phyloP scores from a whole-genome alignment of 2,888 invertebrate species.

The Eupithecia centaureata region DNA sequence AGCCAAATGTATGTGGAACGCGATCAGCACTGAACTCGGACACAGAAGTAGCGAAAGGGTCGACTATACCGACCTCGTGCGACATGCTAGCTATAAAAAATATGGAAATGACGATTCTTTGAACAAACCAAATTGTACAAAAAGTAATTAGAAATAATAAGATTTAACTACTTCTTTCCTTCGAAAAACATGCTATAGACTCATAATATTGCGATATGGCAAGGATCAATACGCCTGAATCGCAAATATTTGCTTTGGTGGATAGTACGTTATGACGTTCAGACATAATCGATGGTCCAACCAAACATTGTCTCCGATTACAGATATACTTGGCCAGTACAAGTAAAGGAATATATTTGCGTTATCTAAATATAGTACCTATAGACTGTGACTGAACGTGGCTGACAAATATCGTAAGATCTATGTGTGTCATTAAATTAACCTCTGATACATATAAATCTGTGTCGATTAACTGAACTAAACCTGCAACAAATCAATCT shows the following conservation, averaged over 20 bases:
- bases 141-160: background rate
- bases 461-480: constrained; percentile 9
- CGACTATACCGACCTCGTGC: no score
- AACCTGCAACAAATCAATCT: constrained; percentile 9
- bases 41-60: no score
- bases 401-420: background rate
- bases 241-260: constrained; percentile 52
- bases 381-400: background rate
- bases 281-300: constrained; percentile 63
- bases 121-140: background rate
- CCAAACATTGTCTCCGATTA: constrained; percentile 57
- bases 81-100: background rate
- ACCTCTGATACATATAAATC: constrained; percentile 7
- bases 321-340: constrained; percentile 29
- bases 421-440: background rate
- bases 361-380: background rate
- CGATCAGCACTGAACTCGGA: no score
- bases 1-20: no score
- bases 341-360: constrained; percentile 1
- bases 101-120: background rate
- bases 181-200: background rate
- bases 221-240: constrained; percentile 40
- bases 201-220: background rate
- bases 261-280: constrained; percentile 59
- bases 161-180: background rate